Evolutionary conservation across 2,113 vertebrate species (phyloP), one percentile per base, ranked within the genome.

Genomic region (Anguilla rostrata): DNA sequence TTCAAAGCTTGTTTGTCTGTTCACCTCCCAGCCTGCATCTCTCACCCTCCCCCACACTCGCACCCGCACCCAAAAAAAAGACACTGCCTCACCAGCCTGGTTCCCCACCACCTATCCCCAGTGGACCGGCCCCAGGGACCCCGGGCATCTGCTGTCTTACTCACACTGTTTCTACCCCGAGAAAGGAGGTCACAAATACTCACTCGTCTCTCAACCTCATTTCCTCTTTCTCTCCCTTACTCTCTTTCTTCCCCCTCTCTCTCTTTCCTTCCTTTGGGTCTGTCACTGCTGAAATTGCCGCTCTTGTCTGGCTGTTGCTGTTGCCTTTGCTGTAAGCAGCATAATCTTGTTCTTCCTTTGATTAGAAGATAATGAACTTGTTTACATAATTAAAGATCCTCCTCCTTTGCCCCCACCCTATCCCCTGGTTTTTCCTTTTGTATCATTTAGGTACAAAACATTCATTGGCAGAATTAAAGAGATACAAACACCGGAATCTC

Each of bases 301-400:
- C 60, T 66, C 18, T 75, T n/a, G 26, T 75, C n/a, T 29, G 71
- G 71, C n/a, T 75, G 71, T 34, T 75, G 26, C 26, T 34, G 71
- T 29, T 5, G 71, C 8, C 26, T 22, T 14, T 75, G 26, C 26
- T 12, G 71, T 34, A 29, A 75, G 26, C 71, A 75, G 71, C 71
- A 14, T 22, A 75, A 75, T 12, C 71, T 7, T 75, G 71, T 34
- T 75, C 71, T 75, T 75, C n/a, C n/a, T 75, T 75, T 75, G 71
- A 75, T 75, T 75, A 75, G 71, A 75, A 75, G 71, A 75, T 75
- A 75, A n/a, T 75, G 71, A 75, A 34, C 71, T 75, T 75, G 71
- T 75, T 75, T 75, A 75, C 71, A 75, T 75, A 75, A 75, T 75
- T 75, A 34, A 75, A 34, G 71, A 34, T 75, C 71, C n/a, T 75